These are phyloP conservation scores for Eolophus roseicapilla DNA, from an alignment of 2,113 vertebrate species.

Conservation along the genomic window DNA sequence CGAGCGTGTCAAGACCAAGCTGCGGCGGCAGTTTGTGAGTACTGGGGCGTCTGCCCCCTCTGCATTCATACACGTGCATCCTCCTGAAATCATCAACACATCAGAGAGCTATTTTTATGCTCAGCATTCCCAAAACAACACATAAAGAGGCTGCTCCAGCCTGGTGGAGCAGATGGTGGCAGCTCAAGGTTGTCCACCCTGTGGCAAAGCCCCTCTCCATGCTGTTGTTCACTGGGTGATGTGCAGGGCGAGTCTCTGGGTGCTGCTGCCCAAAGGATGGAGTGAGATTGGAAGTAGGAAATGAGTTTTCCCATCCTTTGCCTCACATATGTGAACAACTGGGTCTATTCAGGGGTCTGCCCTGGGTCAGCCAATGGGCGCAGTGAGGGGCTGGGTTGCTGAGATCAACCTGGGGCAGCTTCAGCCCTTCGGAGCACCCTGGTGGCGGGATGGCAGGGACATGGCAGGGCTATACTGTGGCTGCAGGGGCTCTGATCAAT, in stretches of 20 bases:
- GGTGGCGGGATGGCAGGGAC: not conserved
- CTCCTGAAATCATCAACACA: too few relatives aligned
- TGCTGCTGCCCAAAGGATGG: not conserved
- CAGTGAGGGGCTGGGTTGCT: not conserved
- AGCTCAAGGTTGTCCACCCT: rapidly evolving
- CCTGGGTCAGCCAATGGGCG: rapidly evolving
- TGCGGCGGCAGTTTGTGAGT: too few relatives aligned
- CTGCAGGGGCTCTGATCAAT: conserved; percentile 18
- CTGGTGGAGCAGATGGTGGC: not conserved
- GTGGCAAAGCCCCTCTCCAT: not conserved
- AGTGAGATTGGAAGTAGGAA: not conserved
- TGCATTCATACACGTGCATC: too few relatives aligned
- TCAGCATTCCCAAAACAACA: rapidly evolving
- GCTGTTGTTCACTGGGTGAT: rapidly evolving
- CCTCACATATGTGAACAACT: rapidly evolving
- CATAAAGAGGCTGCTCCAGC: not conserved
- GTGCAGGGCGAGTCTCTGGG: rapidly evolving
- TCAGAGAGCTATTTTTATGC: not conserved
- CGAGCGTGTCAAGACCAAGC: too few relatives aligned
- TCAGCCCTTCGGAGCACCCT: not conserved
- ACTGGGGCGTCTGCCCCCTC: too few relatives aligned
- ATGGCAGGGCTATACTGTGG: rapidly evolving
- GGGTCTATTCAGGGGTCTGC: not conserved
- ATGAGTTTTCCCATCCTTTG: not conserved
- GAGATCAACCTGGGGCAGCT: not conserved